phyloP scores from a whole-genome alignment of 1,140 invertebrate species.

The Chlorops oryzae region DNA sequence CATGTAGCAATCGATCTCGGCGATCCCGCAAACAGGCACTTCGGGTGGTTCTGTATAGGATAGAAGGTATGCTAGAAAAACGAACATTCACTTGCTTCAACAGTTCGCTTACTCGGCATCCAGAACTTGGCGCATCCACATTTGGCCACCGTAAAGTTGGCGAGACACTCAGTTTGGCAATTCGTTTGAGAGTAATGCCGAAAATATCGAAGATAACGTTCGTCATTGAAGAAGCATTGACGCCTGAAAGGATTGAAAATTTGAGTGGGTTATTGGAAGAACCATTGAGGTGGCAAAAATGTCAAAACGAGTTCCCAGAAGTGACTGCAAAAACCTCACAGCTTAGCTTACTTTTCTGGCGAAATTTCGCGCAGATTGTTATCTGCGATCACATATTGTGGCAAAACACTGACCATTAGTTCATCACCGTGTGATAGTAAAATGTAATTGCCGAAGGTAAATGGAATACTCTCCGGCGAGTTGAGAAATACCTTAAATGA shows the following conservation, averaged over 20 bases:
- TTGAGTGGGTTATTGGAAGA: too few species aligned
- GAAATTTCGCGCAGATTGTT: constrained; percentile 52
- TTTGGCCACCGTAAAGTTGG: constrained; percentile 61
- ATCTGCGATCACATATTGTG: constrained; percentile 58
- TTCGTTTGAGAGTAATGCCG: constrained; percentile 68
- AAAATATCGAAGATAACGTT: constrained; percentile 58
- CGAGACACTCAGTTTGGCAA: constrained; percentile 68
- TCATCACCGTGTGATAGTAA: constrained; percentile 54
- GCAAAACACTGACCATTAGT: constrained; percentile 55
- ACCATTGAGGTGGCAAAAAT: too few species aligned
- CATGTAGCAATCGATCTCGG: constrained; percentile 35
- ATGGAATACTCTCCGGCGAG: constrained; percentile 54
- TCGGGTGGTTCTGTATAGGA: constrained; percentile 25
- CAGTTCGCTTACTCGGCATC: constrained; percentile 56
- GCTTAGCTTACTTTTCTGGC: constrained; percentile 50
- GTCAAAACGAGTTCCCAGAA: background rate
- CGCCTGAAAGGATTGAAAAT: constrained; percentile 46
- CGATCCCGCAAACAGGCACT: constrained; percentile 28
- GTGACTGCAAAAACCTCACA: background rate
- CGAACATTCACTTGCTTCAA: background rate
- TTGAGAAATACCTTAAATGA: constrained; percentile 43
- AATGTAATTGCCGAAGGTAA: constrained; percentile 55
- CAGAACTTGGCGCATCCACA: constrained; percentile 64
- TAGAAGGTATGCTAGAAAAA: too few species aligned
- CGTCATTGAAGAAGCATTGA: constrained; percentile 58